A percentile compares a stretch with the other conserved stretches of the same genome.
These are phyloP conservation scores for Aphelocoma coerulescens DNA, from an alignment of 2,113 vertebrate genomes.

Conservation along the genomic window DNA sequence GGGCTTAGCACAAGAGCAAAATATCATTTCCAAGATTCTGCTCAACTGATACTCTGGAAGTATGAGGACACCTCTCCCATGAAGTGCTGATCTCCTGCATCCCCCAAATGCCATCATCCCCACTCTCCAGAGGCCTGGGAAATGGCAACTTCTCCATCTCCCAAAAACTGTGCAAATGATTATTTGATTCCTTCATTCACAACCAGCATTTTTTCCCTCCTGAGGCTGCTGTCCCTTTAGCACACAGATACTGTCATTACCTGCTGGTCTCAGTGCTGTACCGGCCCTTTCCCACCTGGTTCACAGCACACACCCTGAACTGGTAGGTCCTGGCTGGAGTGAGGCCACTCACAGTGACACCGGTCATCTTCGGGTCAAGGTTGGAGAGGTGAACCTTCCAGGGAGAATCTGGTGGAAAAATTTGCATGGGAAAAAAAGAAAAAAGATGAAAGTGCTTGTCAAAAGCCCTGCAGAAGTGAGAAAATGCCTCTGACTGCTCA, in stretches of 20 bases:
- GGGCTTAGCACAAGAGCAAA: neutral
- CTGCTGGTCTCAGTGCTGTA: constrained; percentile 91
- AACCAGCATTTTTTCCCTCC: neutral
- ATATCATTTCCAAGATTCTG: neutral
- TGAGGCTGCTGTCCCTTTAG: too few relatives aligned
- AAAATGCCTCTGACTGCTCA: neutral
- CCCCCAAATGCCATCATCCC: neutral
- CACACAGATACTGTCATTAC: constrained; percentile 37
- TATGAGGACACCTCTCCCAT: neutral
- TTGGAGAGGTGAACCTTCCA: constrained; percentile 92
- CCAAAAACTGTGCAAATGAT: neutral
- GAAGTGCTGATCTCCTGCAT: neutral
- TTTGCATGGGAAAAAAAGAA: neutral
- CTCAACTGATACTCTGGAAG: neutral
- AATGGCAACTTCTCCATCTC: neutral
- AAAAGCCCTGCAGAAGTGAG: neutral
- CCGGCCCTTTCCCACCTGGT: constrained; percentile 92
- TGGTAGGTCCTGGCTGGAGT: constrained; percentile 94
- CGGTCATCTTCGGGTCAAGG: constrained; percentile 77
- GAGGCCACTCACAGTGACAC: constrained; percentile 83
- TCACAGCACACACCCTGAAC: constrained; percentile 90
- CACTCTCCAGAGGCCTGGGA: neutral
- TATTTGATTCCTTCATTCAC: neutral
- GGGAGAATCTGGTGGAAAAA: constrained; percentile 83
- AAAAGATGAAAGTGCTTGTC: neutral